Percentiles rank a stretch among this genome's conserved stretches.
Conservation (phyloP, 2,888 invertebrate species). For the Parnassius orleans region DNA sequence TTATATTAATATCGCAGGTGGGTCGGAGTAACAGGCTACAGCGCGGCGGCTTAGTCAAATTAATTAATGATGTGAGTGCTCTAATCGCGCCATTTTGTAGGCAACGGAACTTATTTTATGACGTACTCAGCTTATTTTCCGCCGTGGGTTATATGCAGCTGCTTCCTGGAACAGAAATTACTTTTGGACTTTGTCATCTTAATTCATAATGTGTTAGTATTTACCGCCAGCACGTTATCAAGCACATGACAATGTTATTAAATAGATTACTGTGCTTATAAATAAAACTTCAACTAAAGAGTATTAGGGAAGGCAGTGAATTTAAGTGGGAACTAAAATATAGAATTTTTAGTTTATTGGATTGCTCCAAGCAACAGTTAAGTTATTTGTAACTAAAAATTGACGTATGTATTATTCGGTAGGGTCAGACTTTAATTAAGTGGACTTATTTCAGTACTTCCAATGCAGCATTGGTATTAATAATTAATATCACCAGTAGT, state of each 20-base stretch:
- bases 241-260: neutral
- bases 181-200: slow-evolving; percentile 10
- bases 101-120: slow-evolving; percentile 25
- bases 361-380: neutral
- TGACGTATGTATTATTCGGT: slow-evolving; percentile 2
- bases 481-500: too few relatives aligned
- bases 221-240: neutral
- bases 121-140: slow-evolving; percentile 20
- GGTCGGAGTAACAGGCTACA: slow-evolving; percentile 17
- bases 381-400: slow-evolving; percentile 13
- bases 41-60: slow-evolving; percentile 23
- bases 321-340: slow-evolving; percentile 8
- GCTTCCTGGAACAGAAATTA: slow-evolving; percentile 17
- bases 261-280: neutral
- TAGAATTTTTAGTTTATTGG: slow-evolving; percentile 14
- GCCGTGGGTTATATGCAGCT: slow-evolving; percentile 15
- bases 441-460: too few relatives aligned
- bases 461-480: too few relatives aligned
- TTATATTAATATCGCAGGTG: slow-evolving; percentile 28
- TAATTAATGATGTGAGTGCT: slow-evolving; percentile 26
- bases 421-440: too few relatives aligned
- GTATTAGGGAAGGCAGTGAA: neutral
- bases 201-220: slow-evolving; percentile 3
- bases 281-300: too few relatives aligned
- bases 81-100: slow-evolving; percentile 24